Conservation (phyloP, 2,888 invertebrate genomes). For the Lordiphosa fenestrarum region DNA sequence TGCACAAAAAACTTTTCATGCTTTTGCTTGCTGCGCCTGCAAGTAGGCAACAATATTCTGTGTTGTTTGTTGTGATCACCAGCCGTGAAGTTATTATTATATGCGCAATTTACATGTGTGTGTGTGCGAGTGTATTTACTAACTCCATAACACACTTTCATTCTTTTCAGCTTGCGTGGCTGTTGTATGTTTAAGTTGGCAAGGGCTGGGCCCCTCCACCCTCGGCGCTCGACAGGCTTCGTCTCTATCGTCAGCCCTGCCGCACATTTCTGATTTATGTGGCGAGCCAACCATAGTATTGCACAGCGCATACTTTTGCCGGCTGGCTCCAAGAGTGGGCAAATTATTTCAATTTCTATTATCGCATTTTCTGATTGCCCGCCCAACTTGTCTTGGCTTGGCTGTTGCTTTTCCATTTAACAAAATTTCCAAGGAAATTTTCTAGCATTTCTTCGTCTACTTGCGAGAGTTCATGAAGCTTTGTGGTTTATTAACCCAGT, state of each 20-base stretch:
- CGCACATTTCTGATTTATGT: constrained; percentile 68
- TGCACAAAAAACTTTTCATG: constrained; percentile 51
- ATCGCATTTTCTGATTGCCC: constrained; percentile 71
- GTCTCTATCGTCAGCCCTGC: constrained; percentile 57
- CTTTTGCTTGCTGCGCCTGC: constrained; percentile 50
- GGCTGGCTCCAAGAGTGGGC: constrained; percentile 59
- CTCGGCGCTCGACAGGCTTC: constrained; percentile 11
- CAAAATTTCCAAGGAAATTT: constrained; percentile 43
- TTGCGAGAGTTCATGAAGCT: constrained; percentile 41
- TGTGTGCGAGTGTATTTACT: constrained; percentile 52
- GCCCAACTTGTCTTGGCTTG: constrained; percentile 11
- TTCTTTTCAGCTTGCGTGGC: constrained; percentile 69
- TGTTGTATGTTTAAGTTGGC: constrained; percentile 71
- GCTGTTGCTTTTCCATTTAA: constrained; percentile 40
- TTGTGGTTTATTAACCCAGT: constrained; percentile 67
- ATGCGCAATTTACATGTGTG: constrained; percentile 36
- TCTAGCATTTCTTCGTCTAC: constrained; percentile 29
- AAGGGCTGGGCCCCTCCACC: constrained; percentile 24
- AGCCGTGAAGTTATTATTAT: constrained; percentile 45
- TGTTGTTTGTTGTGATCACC: constrained; percentile 49
- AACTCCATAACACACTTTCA: constrained; percentile 61
- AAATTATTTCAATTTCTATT: constrained; percentile 75
- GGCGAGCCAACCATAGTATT: constrained; percentile 44
- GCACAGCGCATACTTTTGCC: constrained; percentile 35
- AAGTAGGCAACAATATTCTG: constrained; percentile 66